Evolutionary conservation across 2,888 invertebrate species (phyloP), one percentile per base, ranked within the genome.

Genomic region (Ormyrus labotus): DNA sequence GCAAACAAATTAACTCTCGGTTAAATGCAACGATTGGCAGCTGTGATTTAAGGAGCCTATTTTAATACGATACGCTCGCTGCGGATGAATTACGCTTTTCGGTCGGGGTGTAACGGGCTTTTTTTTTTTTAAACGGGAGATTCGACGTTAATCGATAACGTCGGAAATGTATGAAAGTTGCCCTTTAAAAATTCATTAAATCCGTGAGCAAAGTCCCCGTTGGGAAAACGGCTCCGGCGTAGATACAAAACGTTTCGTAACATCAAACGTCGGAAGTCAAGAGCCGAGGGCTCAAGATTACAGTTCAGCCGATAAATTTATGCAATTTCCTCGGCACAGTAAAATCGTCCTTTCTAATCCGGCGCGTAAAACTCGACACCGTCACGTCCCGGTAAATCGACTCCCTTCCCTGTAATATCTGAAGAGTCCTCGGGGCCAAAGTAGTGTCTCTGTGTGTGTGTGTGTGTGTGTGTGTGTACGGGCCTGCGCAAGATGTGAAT

Each of bases 321-420:
- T 53, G 51, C 50, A 75, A 68, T 75, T 68, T 58, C 58, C 58
- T 19, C 11, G 13, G 3, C n/a, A 34, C 34, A 34, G n/a, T 2
- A 34, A 34, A 34, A 34, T 34, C 34, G 60, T 68, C 58, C 67
- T 75, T 69, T 69, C 68, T 69, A 63, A 76, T 76, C 55, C 63
- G 0, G 47, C n/a, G 2, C 45, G 9, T 53, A 47, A 57, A 45
- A 19, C n/a, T 58, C 19, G 10, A 60, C 6, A 60, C 19, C 34
- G 3, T 4, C 45, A 19, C n/a, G 13, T 58, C 53, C 3, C 68
- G 34, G 10, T 34, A n/a, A 69, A 6, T 34, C 48, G 81, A 4
- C 34, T 3, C 34, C 34, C 58, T 48, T 71, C 63, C 51, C 47
- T 13, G 4, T 34, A 34, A 34, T 34, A 34, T 34, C 34, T 34